Conservation (phyloP, 1,140 invertebrate genomes). For the Drosophila littoralis region DNA sequence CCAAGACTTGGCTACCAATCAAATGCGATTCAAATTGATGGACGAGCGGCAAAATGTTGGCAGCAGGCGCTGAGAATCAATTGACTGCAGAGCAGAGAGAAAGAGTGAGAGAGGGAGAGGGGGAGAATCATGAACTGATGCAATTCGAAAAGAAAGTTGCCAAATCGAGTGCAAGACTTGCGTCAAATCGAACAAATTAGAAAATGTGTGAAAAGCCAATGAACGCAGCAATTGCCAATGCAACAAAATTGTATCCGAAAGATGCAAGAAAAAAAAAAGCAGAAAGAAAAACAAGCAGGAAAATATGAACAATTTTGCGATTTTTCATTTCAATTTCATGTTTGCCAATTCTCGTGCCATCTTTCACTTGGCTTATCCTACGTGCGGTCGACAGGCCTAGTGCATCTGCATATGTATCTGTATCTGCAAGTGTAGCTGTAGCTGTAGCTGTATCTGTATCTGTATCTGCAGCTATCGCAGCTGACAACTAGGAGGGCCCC, state of each 20-base stretch:
- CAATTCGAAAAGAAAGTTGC: constrained; percentile 56
- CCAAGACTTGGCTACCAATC: constrained; percentile 35
- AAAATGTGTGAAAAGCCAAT: constrained; percentile 67
- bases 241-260: constrained; percentile 35
- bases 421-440: too few relatives aligned
- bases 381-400: constrained; percentile 44
- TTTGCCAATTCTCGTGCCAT: constrained; percentile 54
- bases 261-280: constrained; percentile 9
- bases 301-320: constrained; percentile 22
- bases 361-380: constrained; percentile 38
- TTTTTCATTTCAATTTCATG: constrained; percentile 44
- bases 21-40: constrained; percentile 40
- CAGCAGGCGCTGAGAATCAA: constrained; percentile 36
- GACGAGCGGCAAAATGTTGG: constrained; percentile 37
- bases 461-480: constrained; percentile 24
- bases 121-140: constrained; percentile 37
- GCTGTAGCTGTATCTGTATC: constrained; percentile 1
- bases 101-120: constrained; percentile 1
- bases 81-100: constrained; percentile 10
- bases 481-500: constrained; percentile 28
- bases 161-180: constrained; percentile 56
- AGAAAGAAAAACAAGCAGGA: not conserved
- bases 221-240: constrained; percentile 38
- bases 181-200: constrained; percentile 51
- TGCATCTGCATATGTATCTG: not conserved